Evolutionary conservation across 2,113 vertebrate species (phyloP).

Genomic region (Etia nguti): DNA sequence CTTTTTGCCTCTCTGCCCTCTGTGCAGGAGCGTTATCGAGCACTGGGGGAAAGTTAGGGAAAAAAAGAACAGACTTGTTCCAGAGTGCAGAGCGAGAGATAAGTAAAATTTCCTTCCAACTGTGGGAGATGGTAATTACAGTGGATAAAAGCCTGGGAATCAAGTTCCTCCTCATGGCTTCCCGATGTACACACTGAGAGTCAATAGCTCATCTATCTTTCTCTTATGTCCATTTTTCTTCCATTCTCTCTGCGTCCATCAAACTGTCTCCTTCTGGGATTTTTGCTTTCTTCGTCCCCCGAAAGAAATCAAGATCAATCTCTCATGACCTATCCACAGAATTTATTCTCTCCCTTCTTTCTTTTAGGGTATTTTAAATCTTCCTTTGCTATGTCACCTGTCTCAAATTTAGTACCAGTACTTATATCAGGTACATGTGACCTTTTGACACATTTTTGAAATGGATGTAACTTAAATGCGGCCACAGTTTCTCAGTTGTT

Average conservation of each 20-base stretch:
- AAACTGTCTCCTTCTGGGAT: neutral
- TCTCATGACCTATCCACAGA: neutral
- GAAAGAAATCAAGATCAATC: neutral
- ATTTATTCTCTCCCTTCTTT: neutral
- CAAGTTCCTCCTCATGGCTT: conserved; percentile 26
- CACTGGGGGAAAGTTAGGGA: conserved; percentile 3
- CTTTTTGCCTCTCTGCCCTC: neutral
- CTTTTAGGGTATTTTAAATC: neutral
- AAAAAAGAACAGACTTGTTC: neutral
- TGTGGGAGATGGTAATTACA: conserved; percentile 43
- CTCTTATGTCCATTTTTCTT: neutral
- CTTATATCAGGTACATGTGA: neutral
- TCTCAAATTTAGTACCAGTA: neutral
- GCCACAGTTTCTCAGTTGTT: neutral
- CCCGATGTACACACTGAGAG: conserved; percentile 10
- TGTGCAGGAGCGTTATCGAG: neutral
- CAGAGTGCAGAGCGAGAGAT: conserved; percentile 22
- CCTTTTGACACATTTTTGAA: neutral
- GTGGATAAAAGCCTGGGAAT: conserved; percentile 44
- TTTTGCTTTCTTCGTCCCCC: neutral
- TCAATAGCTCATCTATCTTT: conserved; percentile 36
- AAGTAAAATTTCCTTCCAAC: conserved; percentile 34
- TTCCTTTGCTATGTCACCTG: neutral
- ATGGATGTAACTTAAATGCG: neutral
- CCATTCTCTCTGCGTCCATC: neutral